Percentiles rank a stretch among this genome's conserved stretches.
Evolutionary conservation across 2,113 vertebrate species (phyloP).

Genomic region (Menura novaehollandiae): DNA sequence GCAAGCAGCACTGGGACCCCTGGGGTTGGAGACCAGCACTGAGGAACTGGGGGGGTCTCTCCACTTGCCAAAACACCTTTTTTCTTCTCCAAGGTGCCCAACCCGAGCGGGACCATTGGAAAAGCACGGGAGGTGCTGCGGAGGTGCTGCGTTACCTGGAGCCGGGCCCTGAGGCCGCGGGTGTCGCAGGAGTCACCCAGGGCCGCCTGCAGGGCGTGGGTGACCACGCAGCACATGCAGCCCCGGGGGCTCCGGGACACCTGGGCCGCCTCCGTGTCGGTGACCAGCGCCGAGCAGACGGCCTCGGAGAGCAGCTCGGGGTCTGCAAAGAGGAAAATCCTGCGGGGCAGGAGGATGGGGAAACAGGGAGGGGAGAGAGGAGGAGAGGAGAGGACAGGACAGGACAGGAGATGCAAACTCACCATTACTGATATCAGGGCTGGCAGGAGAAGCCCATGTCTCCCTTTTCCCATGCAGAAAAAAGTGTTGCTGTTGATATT

Average conservation of each 20-base stretch:
- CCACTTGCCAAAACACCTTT: background rate
- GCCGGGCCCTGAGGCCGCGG: conserved; percentile 57
- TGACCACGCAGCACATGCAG: conserved; percentile 81
- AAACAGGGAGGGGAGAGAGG: background rate
- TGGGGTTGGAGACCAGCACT: background rate
- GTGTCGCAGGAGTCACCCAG: conserved; percentile 76
- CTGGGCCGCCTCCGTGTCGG: conserved; percentile 73
- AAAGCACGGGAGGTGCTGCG: rapidly evolving
- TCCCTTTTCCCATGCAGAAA: background rate
- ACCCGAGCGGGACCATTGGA: background rate
- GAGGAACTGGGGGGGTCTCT: background rate
- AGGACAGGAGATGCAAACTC: background rate
- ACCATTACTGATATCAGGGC: rapidly evolving
- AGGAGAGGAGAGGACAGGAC: background rate
- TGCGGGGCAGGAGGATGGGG: background rate
- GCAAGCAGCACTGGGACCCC: background rate
- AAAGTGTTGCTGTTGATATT: no score
- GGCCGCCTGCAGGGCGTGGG: conserved; percentile 80
- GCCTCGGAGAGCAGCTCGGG: conserved; percentile 81
- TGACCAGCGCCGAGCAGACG: conserved; percentile 71
- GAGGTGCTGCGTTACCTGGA: conserved; percentile 73
- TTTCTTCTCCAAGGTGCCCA: background rate
- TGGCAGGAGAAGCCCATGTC: rapidly evolving
- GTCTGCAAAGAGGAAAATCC: conserved; percentile 90
- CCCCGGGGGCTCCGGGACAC: conserved; percentile 45